Percentiles rank a stretch among this genome's conserved stretches.
Conservation (phyloP, 2,888 invertebrate genomes). For the Volucella inflata region DNA sequence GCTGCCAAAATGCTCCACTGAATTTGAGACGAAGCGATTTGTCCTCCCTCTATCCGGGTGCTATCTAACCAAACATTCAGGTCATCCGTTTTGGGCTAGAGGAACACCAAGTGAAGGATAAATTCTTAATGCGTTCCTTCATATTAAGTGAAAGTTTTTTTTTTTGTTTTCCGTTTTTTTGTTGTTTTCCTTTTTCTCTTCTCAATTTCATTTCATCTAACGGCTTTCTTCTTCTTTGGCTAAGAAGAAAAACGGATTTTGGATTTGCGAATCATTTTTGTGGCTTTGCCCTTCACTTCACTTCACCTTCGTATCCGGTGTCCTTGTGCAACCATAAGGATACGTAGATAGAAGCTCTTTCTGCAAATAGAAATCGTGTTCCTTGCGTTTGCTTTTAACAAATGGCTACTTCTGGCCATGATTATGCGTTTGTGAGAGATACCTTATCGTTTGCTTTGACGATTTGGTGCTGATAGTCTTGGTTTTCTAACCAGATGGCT, state of each 20-base stretch:
- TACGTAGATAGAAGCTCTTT: background rate
- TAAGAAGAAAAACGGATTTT: slow-evolving; percentile 44
- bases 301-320: background rate
- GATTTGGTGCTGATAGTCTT: slow-evolving; percentile 30
- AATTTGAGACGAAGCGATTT: slow-evolving; percentile 36
- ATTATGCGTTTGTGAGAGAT: slow-evolving; percentile 30
- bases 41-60: slow-evolving; percentile 16
- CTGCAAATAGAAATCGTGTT: slow-evolving; percentile 3
- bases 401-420: slow-evolving; percentile 33
- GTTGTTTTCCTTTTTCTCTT: too few species aligned
- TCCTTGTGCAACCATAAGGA: background rate
- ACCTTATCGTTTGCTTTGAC: slow-evolving; percentile 15
- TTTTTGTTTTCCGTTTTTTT: too few species aligned
- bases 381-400: slow-evolving; percentile 14
- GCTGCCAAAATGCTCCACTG: slow-evolving; percentile 46
- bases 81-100: slow-evolving; percentile 7
- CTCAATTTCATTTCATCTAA: too few species aligned
- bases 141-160: slow-evolving; percentile 42
- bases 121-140: slow-evolving; percentile 58
- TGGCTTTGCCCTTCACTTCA: background rate
- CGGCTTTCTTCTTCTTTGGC: background rate
- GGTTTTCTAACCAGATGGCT: background rate
- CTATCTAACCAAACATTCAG: slow-evolving; percentile 7
- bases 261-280: slow-evolving; percentile 35
- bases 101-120: slow-evolving; percentile 30